Evolutionary conservation across 2,113 vertebrate genomes (phyloP).

Genomic region (Otocyon megalotis): DNA sequence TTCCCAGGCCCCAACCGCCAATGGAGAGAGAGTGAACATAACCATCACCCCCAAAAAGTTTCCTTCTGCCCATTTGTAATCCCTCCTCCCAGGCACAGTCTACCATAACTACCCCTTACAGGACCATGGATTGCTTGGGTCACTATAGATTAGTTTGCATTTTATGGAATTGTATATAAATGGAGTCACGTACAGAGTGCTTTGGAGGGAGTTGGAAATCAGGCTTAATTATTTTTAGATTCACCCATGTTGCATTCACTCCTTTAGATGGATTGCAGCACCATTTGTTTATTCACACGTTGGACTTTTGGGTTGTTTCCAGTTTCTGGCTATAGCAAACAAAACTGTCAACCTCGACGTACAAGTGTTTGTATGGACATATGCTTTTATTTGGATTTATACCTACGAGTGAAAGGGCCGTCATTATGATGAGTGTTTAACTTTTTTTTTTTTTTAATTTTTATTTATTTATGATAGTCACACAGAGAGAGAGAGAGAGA

Average conservation of each 20-base stretch:
- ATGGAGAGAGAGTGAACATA: background rate
- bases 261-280: background rate
- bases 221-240: background rate
- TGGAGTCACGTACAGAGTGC: background rate
- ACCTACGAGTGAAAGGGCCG: background rate
- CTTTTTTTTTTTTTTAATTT: no score
- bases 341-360: background rate
- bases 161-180: background rate
- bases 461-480: no score
- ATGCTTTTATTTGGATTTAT: background rate
- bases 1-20: no score
- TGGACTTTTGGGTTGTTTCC: background rate
- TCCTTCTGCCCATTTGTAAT: background rate
- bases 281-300: background rate
- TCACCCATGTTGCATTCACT: background rate
- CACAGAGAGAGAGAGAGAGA: no score
- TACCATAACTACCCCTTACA: background rate
- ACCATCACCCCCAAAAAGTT: background rate
- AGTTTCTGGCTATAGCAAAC: background rate
- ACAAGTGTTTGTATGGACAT: background rate
- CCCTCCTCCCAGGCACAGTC: background rate
- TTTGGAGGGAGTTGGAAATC: background rate
- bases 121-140: background rate
- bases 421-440: background rate
- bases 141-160: background rate